Conservation (phyloP, 2,797 vertebrate species). For the Hydrocynus forskahlii region DNA sequence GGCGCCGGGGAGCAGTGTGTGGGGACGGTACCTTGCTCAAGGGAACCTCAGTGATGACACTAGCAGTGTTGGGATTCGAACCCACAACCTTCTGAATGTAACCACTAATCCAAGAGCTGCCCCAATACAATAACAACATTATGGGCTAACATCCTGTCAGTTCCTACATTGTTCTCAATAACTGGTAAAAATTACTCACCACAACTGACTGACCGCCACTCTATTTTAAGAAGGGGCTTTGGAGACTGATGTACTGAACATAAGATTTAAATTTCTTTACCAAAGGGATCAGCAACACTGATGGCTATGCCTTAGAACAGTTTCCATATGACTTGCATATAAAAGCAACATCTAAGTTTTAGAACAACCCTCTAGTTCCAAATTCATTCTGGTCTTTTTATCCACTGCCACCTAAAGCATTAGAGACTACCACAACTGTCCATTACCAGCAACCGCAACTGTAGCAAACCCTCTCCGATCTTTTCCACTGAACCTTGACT, state of each 20-base stretch:
- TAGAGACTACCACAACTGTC: background rate
- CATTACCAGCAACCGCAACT: background rate
- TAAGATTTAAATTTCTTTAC: background rate
- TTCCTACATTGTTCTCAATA: too few species aligned
- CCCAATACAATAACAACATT: too few species aligned
- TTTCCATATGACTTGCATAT: background rate
- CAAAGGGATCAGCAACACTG: background rate
- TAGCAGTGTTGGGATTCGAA: too few species aligned
- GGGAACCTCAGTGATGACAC: too few species aligned
- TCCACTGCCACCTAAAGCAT: background rate
- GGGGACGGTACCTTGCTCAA: too few species aligned
- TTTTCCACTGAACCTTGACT: background rate
- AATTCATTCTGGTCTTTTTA: background rate
- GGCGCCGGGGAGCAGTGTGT: too few species aligned
- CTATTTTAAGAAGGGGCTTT: background rate
- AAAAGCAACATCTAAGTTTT: background rate
- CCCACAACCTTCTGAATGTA: too few species aligned
- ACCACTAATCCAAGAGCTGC: too few species aligned
- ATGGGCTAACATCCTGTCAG: too few species aligned
- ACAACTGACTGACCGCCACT: too few species aligned
- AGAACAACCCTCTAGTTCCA: background rate
- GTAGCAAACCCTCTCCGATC: background rate
- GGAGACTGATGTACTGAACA: background rate
- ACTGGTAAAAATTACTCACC: too few species aligned
- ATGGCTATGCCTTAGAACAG: background rate